Percentiles rank a stretch among this genome's conserved stretches.
Evolutionary conservation across 2,888 invertebrate genomes (phyloP).

Genomic region (Epicampocera succincta): DNA sequence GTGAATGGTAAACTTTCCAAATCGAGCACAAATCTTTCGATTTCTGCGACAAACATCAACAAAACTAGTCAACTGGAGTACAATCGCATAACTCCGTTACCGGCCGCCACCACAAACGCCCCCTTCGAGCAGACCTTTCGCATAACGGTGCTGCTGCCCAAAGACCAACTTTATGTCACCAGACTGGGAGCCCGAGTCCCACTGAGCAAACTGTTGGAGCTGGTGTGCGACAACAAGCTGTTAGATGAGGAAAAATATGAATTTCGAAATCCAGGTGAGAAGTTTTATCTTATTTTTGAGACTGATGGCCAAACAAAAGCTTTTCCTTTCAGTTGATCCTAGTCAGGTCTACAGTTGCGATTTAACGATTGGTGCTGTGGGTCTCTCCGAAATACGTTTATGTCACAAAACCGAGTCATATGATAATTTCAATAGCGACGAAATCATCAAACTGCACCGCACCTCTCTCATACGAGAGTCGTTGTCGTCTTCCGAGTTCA

Average conservation of each 20-base stretch:
- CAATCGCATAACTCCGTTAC: constrained; percentile 80
- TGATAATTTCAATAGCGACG: constrained; percentile 80
- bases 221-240: constrained; percentile 89
- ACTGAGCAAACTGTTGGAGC: constrained; percentile 86
- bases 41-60: constrained; percentile 78
- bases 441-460: constrained; percentile 79
- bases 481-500: constrained; percentile 80
- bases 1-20: constrained; percentile 79
- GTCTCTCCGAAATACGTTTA: constrained; percentile 80
- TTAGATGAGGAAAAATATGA: constrained; percentile 88
- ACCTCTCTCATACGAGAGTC: constrained; percentile 79
- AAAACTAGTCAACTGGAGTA: constrained; percentile 82
- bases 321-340: constrained; percentile 76
- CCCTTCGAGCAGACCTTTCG: constrained; percentile 82
- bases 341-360: constrained; percentile 81
- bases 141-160: constrained; percentile 87
- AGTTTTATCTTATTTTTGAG: background rate
- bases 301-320: background rate
- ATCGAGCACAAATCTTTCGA: constrained; percentile 78
- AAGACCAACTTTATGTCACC: constrained; percentile 90
- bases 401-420: constrained; percentile 81
- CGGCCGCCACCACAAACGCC: constrained; percentile 80
- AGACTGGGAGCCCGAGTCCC: constrained; percentile 87
- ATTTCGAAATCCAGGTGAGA: constrained; percentile 88
- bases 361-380: constrained; percentile 81